Base-by-base conservation (phyloP, 2,888 invertebrate species). In the Volucella zonaria region DNA sequence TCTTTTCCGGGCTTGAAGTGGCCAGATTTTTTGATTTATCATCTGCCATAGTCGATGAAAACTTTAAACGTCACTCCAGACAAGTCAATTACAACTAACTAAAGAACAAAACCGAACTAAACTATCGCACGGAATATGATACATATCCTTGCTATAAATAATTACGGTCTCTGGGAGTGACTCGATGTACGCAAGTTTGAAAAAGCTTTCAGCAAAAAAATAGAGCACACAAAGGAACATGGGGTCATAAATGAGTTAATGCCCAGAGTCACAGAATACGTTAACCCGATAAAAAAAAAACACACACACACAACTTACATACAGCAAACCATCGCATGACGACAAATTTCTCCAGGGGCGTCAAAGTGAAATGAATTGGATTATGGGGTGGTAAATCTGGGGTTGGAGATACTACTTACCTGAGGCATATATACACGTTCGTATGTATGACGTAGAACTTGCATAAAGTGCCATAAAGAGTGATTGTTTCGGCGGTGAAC, bases 111-210 rank as follows among this genome's bases (percentile, higher is more conserved):
- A 12, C 11, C 18, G 40, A 58, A 15, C 70, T 18, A 10, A 54
- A 12, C 73, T 45, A 40, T 49, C 15, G 43, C 67, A 45, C 59
- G 45, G 3, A 54, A 82, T 78, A 31, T 31, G 31, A 31, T 31
- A 31, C 31, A 31, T 31, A 45, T 74, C 52, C 62, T 64, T 54
- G 40, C 40, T 38, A 47, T 52, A 70, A 74, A 59, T 79, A 74
- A 66, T 79, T 75, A 74, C 51, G n/a, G 42, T 75, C 58, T 23
- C 38, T 52, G 38, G 23, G 12, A 58, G n/a, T 51, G 15, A 58
- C 78, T 68, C 74, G 62, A 58, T 66, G 74, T 83, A 83, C 79
- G 82, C 79, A 83, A 66, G 82, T 83, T 83, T 83, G 64, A 18
- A 75, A 79, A 83, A 83, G 79, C 82, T 83, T 75, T 70, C 40